These are phyloP conservation scores for Sanderia malayensis DNA, from an alignment of 30 jellyfish, hydroid and myxozoan genomes.

Conservation along the genomic window DNA sequence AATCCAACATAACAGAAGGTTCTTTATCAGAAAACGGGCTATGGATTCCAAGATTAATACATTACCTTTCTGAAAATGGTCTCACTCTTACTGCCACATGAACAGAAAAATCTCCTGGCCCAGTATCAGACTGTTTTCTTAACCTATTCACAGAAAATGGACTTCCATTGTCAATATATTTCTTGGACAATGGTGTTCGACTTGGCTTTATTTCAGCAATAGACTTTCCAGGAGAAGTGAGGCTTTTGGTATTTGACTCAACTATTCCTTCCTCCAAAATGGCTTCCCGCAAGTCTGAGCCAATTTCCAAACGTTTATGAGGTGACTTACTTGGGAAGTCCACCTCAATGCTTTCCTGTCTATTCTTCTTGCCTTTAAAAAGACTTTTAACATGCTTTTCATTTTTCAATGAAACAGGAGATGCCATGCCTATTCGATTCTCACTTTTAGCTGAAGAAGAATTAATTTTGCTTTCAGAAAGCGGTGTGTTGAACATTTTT, in stretches of 20 bases:
- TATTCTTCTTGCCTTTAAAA: background rate
- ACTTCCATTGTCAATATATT: no score
- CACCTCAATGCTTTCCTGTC: background rate
- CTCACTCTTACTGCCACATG: slow-evolving; percentile 94
- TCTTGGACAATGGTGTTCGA: background rate
- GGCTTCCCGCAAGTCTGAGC: no score
- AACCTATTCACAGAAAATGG: background rate
- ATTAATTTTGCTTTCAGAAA: background rate
- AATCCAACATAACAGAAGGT: no score
- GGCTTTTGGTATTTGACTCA: no score
- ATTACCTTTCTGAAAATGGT: slow-evolving; percentile 85
- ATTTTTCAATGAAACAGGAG: background rate
- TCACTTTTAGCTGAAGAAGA: no score
- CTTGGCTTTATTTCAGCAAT: background rate
- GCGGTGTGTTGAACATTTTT: no score
- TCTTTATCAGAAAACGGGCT: no score
- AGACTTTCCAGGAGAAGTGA: no score
- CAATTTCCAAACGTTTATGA: background rate
- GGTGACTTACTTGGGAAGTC: background rate
- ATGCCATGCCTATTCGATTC: no score
- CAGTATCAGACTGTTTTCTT: background rate
- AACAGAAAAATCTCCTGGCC: slow-evolving; percentile 38
- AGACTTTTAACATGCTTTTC: background rate
- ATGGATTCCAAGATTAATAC: no score
- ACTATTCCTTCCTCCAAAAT: no score